Base-by-base conservation (phyloP, 2,797 vertebrate genomes). In the Lemur catta region DNA sequence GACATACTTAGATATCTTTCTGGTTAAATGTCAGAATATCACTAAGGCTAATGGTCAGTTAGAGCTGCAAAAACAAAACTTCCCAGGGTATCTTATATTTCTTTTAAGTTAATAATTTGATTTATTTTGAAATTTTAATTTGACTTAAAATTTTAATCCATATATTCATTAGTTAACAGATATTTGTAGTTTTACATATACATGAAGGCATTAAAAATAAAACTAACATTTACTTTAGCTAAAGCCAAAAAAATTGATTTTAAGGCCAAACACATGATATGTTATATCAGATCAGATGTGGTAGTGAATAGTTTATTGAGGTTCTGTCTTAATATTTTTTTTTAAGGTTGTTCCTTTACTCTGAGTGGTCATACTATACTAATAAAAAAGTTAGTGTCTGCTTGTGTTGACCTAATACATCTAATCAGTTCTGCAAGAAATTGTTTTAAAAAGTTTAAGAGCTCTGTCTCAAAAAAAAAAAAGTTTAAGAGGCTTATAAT, bases 381-480 rank as follows among this genome's bases (percentile, higher is more conserved):
- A 43, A 50, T 33, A 93, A 89, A 72, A 87, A 95, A 95, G 91
- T 96, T 67, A 67, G 43, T 78, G 3, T 91, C 92, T 91, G 78
- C 84, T 92, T 35, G 50, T 88, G 78, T 87, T 86, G 93, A 94
- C 96, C 96, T 84, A 87, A 90, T 93, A 87, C 80, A 71, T 95
- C 94, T 80, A 76, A 94, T 93, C 96, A 89, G 75, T 97, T 97
- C 91, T 96, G 75, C 22, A 97, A 88, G 88, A 96, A 95, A 96
- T 97, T 97, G 96, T 97, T 97, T 94, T 76, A 95, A 97, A 97
- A 96, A 96, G 94, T 96, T 96, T 96, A 97, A 96, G 95, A 96
- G 84, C 38, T 38, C 38, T 38, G 38, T 38, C 38, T 38, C 38
- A 38, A 38, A 38, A 38, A 38, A 38, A 38, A 95, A 97, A 97